Percentiles rank a stretch among this genome's conserved stretches.
Evolutionary conservation across 2,888 invertebrate species (phyloP).

Genomic region (Chloromyia formosa): DNA sequence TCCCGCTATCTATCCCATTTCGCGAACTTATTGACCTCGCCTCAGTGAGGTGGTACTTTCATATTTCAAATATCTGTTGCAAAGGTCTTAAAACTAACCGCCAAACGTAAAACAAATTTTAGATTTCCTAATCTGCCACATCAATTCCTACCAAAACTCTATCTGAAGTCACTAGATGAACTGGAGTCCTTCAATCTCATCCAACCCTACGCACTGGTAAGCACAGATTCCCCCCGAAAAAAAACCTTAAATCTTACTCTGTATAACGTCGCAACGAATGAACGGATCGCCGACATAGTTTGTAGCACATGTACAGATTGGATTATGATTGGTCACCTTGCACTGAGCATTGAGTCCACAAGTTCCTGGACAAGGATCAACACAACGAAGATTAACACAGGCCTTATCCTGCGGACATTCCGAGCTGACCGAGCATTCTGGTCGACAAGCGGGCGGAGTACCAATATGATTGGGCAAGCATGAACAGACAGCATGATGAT

Average conservation of each 20-base stretch:
- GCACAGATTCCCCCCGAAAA: too few relatives aligned
- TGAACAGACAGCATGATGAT: constrained; percentile 81
- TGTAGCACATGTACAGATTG: constrained; percentile 79
- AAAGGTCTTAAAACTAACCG: too few relatives aligned
- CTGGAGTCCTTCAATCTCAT: too few relatives aligned
- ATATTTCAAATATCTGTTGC: too few relatives aligned
- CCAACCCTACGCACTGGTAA: too few relatives aligned
- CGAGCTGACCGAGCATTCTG: constrained; percentile 80
- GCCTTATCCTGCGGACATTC: constrained; percentile 79
- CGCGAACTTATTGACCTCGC: too few relatives aligned
- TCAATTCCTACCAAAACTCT: too few relatives aligned
- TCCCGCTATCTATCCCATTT: too few relatives aligned
- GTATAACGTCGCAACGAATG: constrained; percentile 66
- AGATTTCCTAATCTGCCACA: too few relatives aligned
- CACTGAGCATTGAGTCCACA: constrained; percentile 79
- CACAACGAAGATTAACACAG: constrained; percentile 77
- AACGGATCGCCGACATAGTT: constrained; percentile 75
- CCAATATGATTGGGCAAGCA: constrained; percentile 80
- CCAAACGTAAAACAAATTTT: too few relatives aligned
- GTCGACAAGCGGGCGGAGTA: constrained; percentile 78
- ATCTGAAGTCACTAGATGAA: too few relatives aligned
- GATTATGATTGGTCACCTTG: constrained; percentile 79
- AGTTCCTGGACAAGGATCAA: constrained; percentile 79
- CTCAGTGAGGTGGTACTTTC: too few relatives aligned
- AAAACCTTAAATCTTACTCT: constrained; percentile 62